Base-by-base conservation (phyloP, 2,113 vertebrate genomes). In the Xenopus laevis region DNA sequence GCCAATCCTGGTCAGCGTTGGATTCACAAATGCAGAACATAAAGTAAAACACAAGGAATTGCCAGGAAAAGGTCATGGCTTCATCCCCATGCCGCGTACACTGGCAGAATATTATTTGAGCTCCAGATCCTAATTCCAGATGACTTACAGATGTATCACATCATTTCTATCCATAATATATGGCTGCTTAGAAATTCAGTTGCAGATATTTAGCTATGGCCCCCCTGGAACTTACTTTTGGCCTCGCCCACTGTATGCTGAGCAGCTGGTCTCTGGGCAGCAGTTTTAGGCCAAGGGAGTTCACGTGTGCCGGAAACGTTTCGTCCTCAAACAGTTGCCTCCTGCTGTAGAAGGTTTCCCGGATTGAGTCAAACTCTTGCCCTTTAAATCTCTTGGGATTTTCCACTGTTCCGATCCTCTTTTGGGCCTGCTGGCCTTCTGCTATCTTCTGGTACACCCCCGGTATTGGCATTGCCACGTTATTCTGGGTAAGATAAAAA, bases 311-410 rank as follows among this genome's bases (percentile, higher is more conserved):
- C 0, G 88, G 89, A 65, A 92, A 92, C 1, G 82, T 82, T 46
- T 77, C 60, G 69, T 92, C 91, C 74, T 86, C 74, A 62, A 90
- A 92, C n/a, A 82, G 81, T 66, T 80, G 20, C 11, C 82, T 71
- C 11, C 60, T 71, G 44, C 78, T 83, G 65, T 89, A 77, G 71
- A 86, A 92, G 1, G 0, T 33, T 46, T 84, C 59, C 77, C 53
- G 2, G 53, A 91, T 77, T 0, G 0, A 33, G 6, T 3, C n/a
- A 13, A 91, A 92, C 71, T 91, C 88, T 44, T 92, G 90, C 15
- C 57, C 74, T 9, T 89, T 85, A 33, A 85, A 78, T 7, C 58
- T 86, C 71, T 23, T 83, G 45, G n/a, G 4, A 7, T 45, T 84
- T 61, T 76, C 77, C 40, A 73, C 62, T 13, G 2, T 84, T 62